These are phyloP conservation scores for Glossosoma conforme DNA, from an alignment of 1,140 invertebrate species.

Conservation along the genomic window DNA sequence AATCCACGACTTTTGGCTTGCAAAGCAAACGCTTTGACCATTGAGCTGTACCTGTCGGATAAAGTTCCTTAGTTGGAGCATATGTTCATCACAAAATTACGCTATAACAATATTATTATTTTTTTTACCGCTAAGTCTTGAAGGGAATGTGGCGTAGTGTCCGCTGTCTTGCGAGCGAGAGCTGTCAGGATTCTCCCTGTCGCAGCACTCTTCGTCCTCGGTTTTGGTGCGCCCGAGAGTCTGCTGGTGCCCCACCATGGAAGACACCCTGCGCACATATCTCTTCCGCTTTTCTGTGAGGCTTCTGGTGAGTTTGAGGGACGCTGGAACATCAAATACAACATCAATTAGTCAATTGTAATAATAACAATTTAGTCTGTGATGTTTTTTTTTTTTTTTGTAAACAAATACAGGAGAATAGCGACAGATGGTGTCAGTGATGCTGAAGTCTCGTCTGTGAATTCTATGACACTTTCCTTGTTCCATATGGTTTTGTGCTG, in stretches of 20 bases:
- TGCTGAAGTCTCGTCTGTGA: too few species aligned
- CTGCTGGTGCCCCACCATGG: constrained; percentile 35
- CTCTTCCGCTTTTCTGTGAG: constrained; percentile 57
- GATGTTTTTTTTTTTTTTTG: neutral
- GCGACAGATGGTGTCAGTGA: too few species aligned
- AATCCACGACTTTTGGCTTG: too few species aligned
- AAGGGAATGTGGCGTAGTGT: neutral
- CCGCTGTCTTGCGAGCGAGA: neutral
- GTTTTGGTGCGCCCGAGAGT: neutral
- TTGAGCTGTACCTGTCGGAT: too few species aligned
- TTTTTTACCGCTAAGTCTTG: constrained; percentile 6
- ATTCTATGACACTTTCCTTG: neutral
- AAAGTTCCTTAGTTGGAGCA: too few species aligned
- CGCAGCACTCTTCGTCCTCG: neutral
- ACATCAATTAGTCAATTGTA: too few species aligned
- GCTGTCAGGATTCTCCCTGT: too few species aligned
- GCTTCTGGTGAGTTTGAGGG: constrained; percentile 45
- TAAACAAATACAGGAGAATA: too few species aligned
- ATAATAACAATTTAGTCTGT: neutral
- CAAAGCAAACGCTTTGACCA: too few species aligned
- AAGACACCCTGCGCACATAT: constrained; percentile 55
- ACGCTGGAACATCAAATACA: constrained; percentile 41
- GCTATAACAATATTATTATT: too few species aligned
- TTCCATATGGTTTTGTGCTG: too few species aligned
- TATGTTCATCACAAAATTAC: too few species aligned